A percentile compares a stretch with the other conserved stretches of the same genome.
Evolutionary conservation across 2,113 vertebrate species (phyloP).

Genomic region (Gavialis gangeticus): DNA sequence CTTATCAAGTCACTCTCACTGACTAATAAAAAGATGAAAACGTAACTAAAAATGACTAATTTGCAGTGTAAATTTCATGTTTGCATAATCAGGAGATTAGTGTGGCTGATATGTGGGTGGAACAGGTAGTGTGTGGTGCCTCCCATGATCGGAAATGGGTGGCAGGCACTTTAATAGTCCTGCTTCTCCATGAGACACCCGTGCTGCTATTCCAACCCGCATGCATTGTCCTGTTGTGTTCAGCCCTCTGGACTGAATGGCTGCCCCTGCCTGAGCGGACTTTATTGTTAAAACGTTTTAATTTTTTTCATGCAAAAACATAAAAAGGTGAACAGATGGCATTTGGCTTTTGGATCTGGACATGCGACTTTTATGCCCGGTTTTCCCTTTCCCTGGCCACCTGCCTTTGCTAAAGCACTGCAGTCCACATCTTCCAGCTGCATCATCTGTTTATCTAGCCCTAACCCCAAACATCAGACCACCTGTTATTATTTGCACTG

Average conservation of each 20-base stretch:
- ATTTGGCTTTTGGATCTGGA: not conserved
- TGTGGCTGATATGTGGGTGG: slow-evolving; percentile 1
- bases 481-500: too few species aligned
- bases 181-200: slow-evolving; percentile 39
- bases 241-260: slow-evolving; percentile 16
- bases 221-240: slow-evolving; percentile 6
- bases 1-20: too few species aligned
- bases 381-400: not conserved
- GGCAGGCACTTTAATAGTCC: slow-evolving; percentile 15
- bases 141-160: slow-evolving; percentile 28
- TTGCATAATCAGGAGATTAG: not conserved
- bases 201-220: not conserved
- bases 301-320: not conserved
- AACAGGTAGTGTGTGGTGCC: not conserved
- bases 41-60: rapidly evolving
- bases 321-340: not conserved
- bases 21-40: not conserved
- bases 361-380: not conserved
- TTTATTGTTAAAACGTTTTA: not conserved
- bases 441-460: not conserved
- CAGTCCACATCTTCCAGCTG: rapidly evolving
- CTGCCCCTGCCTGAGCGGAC: rapidly evolving
- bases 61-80: rapidly evolving
- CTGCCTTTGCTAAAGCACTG: not conserved
- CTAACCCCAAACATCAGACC: not conserved